Evolutionary conservation across 2,888 invertebrate species (phyloP), one percentile per base, ranked within the genome.

Genomic region (Plutella xylostella): DNA sequence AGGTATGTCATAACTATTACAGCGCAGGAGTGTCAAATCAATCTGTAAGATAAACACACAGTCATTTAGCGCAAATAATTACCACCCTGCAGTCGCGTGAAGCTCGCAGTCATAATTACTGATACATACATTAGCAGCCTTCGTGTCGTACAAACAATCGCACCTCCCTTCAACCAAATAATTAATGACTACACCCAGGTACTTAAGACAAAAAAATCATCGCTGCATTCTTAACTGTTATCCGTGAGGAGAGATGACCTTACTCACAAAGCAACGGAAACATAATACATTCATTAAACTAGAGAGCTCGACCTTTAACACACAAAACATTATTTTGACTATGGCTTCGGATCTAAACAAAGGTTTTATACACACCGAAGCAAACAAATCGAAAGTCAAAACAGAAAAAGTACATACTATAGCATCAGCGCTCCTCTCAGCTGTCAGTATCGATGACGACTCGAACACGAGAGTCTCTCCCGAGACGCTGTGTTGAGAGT

Each of bases 361-460:
- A 38, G 20, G 17, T 18, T 14, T 17, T 12, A 12, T 28, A 28
- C 11, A 25, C 21, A 40, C n/a, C 17, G 3, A 38, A 20, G 6
- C 38, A 19, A 12, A 12, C 21, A 19, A 42, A 19, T 42, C 33
- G 21, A 42, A 42, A 42, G 14, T 30, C 31, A 42, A 42, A 42
- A 31, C 42, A 30, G 9, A 17, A 31, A 42, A n/a, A 42, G 12
- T 25, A 25, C 21, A 25, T 15, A 22, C 15, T 4, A 34, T 14
- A 21, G 21, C 40, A n/a, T n/a, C n/a, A n/a, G n/a, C n/a, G n/a
- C n/a, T n/a, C 38, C 46, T 42, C 42, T 46, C 19, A 46, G 39
- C 47, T 47, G 47, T 47, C 47, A 47, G 22, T 44, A 42, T 39
- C 21, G 28, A 35, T 41, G 44, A 43, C 43, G 21, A 22, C 28